Evolutionary conservation across 2,113 vertebrate species (phyloP), one percentile per base, ranked within the genome.

Genomic region (Polypterus senegalus): DNA sequence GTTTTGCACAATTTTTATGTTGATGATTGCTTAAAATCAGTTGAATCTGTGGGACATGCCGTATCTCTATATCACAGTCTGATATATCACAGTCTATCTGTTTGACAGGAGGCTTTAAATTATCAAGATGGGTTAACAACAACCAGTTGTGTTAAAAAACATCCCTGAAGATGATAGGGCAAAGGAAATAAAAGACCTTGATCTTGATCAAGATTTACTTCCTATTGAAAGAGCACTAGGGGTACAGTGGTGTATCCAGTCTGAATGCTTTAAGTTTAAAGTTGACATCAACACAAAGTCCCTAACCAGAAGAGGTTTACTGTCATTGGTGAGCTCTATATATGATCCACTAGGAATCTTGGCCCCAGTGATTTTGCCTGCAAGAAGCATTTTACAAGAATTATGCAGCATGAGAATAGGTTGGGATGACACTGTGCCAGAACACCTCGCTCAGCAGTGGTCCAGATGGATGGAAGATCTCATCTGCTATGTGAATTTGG

Each of bases 301-400:
- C 3, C 60, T 10, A 5, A 65, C 45, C 6, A 49, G 44, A 60
- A 10, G 44, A 49, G 62, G 58, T 1, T 47, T 67, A 45, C 48
- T 70, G 3, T 70, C 65, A 27, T 48, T 59, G 7, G n/a, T 67
- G 6, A 64, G 62, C 6, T 68, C 69, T 8, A 47, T 70, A 8
- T 65, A 62, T 57, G 69, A 68, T 56, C 63, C 57, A 6, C 46
- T 62, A 5, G 59, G 58, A 47, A 51, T 57, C 9, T 55, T 71
- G 27, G 27, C 27, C 27, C 27, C 27, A 27, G 27, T 27, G 27
- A 27, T 49, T 5, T 47, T 72, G 9, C 54, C 56, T n/a, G 51
- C 62, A 10, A 67, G 62, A 27, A 7, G 46, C 3, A 52, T 63
- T 9, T 44, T 68, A 10, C 61, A 71, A 48, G 61, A 66, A 1